Evolutionary conservation across 2,888 invertebrate genomes (phyloP).

Genomic region (Volucella zonaria): DNA sequence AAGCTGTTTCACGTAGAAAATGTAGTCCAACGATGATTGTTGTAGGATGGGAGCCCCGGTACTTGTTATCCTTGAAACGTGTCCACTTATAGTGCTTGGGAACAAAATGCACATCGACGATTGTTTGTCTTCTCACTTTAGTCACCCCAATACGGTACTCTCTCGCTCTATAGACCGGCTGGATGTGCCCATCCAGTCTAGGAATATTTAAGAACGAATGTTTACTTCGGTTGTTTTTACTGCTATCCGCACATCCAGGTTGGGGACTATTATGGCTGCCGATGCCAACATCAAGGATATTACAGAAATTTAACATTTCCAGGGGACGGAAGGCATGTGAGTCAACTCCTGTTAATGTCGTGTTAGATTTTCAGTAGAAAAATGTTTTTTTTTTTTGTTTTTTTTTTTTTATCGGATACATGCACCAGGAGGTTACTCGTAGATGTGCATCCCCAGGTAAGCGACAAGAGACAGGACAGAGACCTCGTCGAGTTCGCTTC

Average conservation of each 20-base stretch:
- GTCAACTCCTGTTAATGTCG: conserved; percentile 25
- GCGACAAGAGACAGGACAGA: background rate
- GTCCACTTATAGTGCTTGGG: conserved; percentile 16
- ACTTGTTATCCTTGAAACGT: conserved; percentile 29
- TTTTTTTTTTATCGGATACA: background rate
- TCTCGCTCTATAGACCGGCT: background rate
- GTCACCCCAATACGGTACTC: no score
- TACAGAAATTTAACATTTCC: conserved; percentile 34
- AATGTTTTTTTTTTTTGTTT: conserved; percentile 41
- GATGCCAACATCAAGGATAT: no score
- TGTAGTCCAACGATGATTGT: conserved; percentile 6
- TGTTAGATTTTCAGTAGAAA: conserved; percentile 58
- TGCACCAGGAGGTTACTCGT: conserved; percentile 1
- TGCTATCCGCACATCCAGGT: conserved; percentile 7
- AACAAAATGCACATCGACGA: conserved; percentile 29
- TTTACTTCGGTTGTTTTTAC: conserved; percentile 45
- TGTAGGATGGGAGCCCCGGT: background rate
- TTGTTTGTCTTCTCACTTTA: background rate
- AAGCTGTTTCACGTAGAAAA: conserved; percentile 25
- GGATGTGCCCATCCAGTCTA: conserved; percentile 18
- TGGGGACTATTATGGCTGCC: background rate
- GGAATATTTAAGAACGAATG: conserved; percentile 17
- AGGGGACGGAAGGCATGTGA: conserved; percentile 45
- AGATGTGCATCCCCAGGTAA: background rate
- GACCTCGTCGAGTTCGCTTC: conserved; percentile 21